Conservation (phyloP, 2,113 vertebrate species). For the Corythaeola cristata region DNA sequence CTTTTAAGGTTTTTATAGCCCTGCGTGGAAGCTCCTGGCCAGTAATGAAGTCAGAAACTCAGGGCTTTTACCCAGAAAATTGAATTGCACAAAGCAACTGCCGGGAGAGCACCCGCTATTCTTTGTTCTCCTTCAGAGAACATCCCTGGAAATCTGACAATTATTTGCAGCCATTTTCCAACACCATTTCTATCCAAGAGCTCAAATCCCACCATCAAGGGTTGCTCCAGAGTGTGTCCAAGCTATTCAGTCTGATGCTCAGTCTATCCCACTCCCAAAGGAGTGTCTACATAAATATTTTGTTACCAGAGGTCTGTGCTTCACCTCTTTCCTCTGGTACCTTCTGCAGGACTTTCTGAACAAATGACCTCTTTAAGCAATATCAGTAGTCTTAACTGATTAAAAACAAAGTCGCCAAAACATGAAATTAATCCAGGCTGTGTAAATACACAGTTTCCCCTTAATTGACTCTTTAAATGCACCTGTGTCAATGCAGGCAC, state of each 20-base stretch:
- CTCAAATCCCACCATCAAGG: background rate
- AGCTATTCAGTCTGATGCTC: background rate
- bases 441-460: constrained; percentile 42
- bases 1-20: background rate
- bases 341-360: background rate
- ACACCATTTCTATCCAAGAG: background rate
- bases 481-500: constrained; percentile 35
- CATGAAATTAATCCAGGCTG: background rate
- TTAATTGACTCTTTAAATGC: constrained; percentile 68
- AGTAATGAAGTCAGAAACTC: background rate
- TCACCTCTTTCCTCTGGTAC: background rate
- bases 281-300: background rate
- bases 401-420: constrained; percentile 26
- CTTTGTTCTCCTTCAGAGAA: constrained; percentile 31
- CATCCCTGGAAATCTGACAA: background rate
- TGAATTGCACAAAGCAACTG: background rate
- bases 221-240: background rate
- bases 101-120: background rate
- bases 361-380: background rate
- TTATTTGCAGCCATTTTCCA: background rate
- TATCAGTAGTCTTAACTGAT: background rate
- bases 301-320: background rate
- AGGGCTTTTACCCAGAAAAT: constrained; percentile 8
- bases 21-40: background rate
- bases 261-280: background rate